Evolutionary conservation across 2,888 invertebrate genomes (phyloP).

Genomic region (Mantis religiosa): DNA sequence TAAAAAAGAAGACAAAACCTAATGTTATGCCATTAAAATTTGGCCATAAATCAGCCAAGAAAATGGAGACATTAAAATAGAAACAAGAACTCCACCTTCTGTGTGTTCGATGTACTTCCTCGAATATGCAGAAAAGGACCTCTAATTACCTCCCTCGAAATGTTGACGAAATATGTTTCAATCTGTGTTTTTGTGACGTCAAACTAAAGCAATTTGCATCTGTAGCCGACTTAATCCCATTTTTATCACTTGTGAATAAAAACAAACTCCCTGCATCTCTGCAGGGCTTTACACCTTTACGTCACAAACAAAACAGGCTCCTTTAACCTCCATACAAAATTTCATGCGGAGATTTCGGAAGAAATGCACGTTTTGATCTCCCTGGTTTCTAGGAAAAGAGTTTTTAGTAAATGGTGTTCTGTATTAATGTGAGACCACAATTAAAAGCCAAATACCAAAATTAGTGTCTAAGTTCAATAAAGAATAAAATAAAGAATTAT

Average conservation of each 20-base stretch:
- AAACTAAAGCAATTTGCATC: not conserved
- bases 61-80: constrained; percentile 8
- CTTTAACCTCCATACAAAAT: too few relatives aligned
- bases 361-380: too few relatives aligned
- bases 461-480: too few relatives aligned
- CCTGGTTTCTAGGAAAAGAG: too few relatives aligned
- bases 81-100: not conserved
- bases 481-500: too few relatives aligned
- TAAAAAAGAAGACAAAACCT: not conserved
- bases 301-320: too few relatives aligned
- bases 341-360: too few relatives aligned
- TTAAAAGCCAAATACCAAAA: too few relatives aligned
- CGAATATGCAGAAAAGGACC: not conserved
- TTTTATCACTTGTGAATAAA: not conserved
- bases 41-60: constrained; percentile 1
- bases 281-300: too few relatives aligned
- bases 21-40: constrained; percentile 14
- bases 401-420: too few relatives aligned
- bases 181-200: not conserved
- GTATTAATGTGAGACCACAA: too few relatives aligned
- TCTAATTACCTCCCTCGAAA: not conserved
- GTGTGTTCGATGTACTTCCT: not conserved
- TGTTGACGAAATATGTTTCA: not conserved
- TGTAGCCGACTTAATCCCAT: not conserved
- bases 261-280: too few relatives aligned